These are phyloP conservation scores for Lepidochrysops patricia DNA, from an alignment of 2,888 invertebrate species.

Conservation along the genomic window DNA sequence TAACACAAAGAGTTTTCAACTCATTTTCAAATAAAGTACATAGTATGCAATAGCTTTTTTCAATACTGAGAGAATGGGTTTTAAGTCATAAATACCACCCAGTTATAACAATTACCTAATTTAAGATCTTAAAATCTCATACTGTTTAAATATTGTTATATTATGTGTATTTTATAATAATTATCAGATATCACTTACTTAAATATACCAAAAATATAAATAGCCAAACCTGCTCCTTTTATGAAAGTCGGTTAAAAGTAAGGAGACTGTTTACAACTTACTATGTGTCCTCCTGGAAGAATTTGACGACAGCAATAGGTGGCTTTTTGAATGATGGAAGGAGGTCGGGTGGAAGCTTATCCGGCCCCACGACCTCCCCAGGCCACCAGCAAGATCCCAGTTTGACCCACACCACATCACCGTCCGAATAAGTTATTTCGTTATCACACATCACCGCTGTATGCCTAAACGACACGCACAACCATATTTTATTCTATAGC, in stretches of 20 bases:
- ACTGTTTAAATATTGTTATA: too few relatives aligned
- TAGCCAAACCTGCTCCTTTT: too few relatives aligned
- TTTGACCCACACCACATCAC: conserved; percentile 91
- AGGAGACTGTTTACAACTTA: conserved; percentile 58
- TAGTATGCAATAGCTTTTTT: too few relatives aligned
- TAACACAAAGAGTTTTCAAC: too few relatives aligned
- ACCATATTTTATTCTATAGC: conserved; percentile 60
- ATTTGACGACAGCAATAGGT: conserved; percentile 88
- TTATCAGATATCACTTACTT: too few relatives aligned
- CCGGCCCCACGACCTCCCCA: conserved; percentile 80
- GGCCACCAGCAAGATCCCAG: conserved; percentile 90
- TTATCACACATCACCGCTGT: conserved; percentile 80
- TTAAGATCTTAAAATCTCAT: too few relatives aligned
- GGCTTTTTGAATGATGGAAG: conserved; percentile 78
- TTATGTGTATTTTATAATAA: too few relatives aligned
- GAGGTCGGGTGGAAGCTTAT: conserved; percentile 79
- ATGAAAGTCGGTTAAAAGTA: too few relatives aligned
- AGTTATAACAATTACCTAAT: too few relatives aligned
- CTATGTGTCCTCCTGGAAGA: conserved; percentile 89
- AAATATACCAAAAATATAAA: too few relatives aligned
- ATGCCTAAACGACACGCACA: conserved; percentile 59
- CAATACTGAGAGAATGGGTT: neutral
- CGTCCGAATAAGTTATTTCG: conserved; percentile 78
- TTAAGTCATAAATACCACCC: neutral
- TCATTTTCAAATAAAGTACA: too few relatives aligned